Evolutionary conservation across 2,797 vertebrate species (phyloP), one percentile per base, ranked within the genome.

Genomic region (Hoplostethus mediterraneus): DNA sequence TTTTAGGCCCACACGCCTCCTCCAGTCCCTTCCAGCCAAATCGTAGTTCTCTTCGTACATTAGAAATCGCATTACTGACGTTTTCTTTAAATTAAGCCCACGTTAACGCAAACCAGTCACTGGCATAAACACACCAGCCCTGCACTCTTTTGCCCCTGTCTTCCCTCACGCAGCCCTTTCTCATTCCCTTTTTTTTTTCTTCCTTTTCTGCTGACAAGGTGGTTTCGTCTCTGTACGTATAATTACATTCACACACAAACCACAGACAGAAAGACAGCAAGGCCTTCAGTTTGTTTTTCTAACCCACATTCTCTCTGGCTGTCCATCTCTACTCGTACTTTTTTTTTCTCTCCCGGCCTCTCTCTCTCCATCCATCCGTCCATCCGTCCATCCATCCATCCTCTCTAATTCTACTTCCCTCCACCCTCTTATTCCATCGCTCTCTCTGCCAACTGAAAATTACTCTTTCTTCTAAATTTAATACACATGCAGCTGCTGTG

Each of bases 201-300:
- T 60, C 47, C 14, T 51, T 76, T 69, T 60, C 47, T 59, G 69
- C 79, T 80, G 81, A 82, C 75, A 59, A 49, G 47, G 16, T 13
- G 52, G 57, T 67, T 69, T 68, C 54, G 30, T 53, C 57, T n/a
- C 2, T 59, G 63, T 51, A 42, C 56, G 48, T 75, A 61, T 71
- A 64, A 70, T 72, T 70, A 70, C 55, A 58, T n/a, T 4, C 13
- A 47, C 53, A 48, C 28, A 57, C 54, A 21, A 14, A 33, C 28
- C 49, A 45, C 31, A 53, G 12, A 14, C 62, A 13, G 13, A 49
- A 14, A 51, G 3, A 17, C 28, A 63, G n/a, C 17, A 13, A 4
- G 11, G 30, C 56, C 16, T 10, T 14, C 6, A 6, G 17, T 25
- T 54, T 30, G 52, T 31, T 31, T 31, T 31, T 54, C 52, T 54